Percentiles rank a stretch among this genome's conserved stretches.
These are phyloP conservation scores for Pteropus rufus DNA, from an alignment of 2,797 vertebrate genomes.

Conservation along the genomic window DNA sequence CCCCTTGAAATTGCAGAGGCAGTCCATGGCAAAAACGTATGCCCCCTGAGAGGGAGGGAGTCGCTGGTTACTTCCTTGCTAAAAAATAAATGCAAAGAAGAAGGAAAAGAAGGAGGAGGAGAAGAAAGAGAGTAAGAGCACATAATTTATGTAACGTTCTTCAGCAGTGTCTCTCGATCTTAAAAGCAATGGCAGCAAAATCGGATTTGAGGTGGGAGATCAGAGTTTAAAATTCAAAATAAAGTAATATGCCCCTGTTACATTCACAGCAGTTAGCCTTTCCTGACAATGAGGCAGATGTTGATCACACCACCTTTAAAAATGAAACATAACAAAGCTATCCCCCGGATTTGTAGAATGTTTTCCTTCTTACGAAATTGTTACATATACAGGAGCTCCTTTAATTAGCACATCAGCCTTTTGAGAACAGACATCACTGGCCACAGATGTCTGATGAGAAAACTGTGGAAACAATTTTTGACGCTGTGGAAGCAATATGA, in stretches of 20 bases:
- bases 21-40: background rate
- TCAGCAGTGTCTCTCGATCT: background rate
- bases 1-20: background rate
- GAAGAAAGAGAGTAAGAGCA: background rate
- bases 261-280: background rate
- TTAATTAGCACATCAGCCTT: background rate
- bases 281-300: background rate
- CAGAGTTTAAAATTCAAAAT: slow-evolving; percentile 32
- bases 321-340: background rate
- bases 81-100: background rate
- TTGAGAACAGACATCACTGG: background rate
- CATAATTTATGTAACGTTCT: background rate
- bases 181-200: slow-evolving; percentile 15
- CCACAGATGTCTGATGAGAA: slow-evolving; percentile 5
- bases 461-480: background rate
- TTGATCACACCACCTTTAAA: slow-evolving; percentile 1
- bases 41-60: background rate
- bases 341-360: slow-evolving; percentile 10
- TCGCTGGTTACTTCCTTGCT: background rate
- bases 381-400: background rate
- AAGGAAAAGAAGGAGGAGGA: background rate
- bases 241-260: background rate
- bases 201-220: background rate
- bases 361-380: background rate
- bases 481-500: background rate